Base-by-base conservation (phyloP, 1,140 invertebrate species). In the Alviniconcha marisindica region DNA sequence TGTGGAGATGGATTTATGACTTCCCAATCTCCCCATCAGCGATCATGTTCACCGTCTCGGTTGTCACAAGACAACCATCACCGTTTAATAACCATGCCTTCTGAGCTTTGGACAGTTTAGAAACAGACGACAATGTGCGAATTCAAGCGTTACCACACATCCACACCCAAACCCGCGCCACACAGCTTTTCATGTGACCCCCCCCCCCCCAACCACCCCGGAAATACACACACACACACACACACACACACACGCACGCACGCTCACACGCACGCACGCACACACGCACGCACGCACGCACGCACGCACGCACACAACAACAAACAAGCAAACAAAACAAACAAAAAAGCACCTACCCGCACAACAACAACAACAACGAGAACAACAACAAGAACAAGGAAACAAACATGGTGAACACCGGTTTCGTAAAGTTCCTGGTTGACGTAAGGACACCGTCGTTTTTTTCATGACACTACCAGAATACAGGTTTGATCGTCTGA, bases 31-130 rank as follows among this genome's bases (percentile, higher is more conserved):
- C 48, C 21, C 48, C 21, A 7, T 51, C 48, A 12, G 10, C 21
- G 10, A 12, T 21, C 21, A 7, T 51, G 48, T 21, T 51, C 21
- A 51, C 7, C 48, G 48, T 51, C 48, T 51, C 7, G 48, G 4
- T 7, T 15, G 56, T 3, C 7, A 60, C 21, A 48, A 10, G 48
- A 31, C 18, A 56, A 28, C 38, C 4, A 21, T 33, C 77, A 21
- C 24, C n/a, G 24, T 60, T 44, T 21, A 63, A 80, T 82, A 85
- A 91, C 91, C 91, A 89, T 90, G 89, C 87, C 91, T 91, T 71
- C 91, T 91, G 36, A 91, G 88, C 73, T 91, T 91, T 81, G 91
- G 90, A 71, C 87, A 86, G 69, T 91, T 89, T 76, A 91, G 88
- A 78, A 91, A 90, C 15, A 90, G 90, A 71, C 91, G 91, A 51